Base-by-base conservation (phyloP, 1,140 invertebrate genomes). In the Cylas formicarius region DNA sequence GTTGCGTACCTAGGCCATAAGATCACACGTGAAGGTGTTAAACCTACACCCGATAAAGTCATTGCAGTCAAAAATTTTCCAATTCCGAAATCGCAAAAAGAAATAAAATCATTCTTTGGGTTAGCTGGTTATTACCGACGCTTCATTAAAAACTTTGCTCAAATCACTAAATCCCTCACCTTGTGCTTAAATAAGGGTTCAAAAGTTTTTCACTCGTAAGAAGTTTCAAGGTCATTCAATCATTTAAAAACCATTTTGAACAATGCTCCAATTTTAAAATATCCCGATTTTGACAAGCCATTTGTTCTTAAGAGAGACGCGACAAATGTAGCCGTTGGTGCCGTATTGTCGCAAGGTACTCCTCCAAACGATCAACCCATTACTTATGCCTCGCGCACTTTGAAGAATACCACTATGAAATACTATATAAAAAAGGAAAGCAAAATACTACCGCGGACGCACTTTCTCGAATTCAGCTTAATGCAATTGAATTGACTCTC, bases 1-100 rank as follows among this genome's bases (percentile, higher is more conserved):
- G 59, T 71, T 2, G 33, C 44, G 4, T 70, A 67, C 52, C 53
- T 73, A 20, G 69, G 70, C 9, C 67, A 71, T 43, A 48, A 56
- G 20, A 38, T 59, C n/a, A 42, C 46, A 16, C 2, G 22, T n/a
- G 19, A 53, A 14, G 57, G 50, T 11, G 34, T 56, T 19, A 45
- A 49, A 42, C 53, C 53, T 18, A 49, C 46, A 26, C 53, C 53
- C 3, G 44, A 52, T 8, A 58, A 58, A 47, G 51, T 54, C 8
- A 7, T 26, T 7, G 48, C 40, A 17, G 34, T 58, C 27, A 48
- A 20, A 21, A 52, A 58, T 27, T 52, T 48, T 33, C 45, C 51
- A 14, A 39, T 46, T 8, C 52, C 54, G 2, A 52, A 45, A 48
- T 56, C 37, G 20, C 20, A 41, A 4, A 58, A 52, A 45, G 44